Evolutionary conservation across 2,113 vertebrate species (phyloP).

Genomic region (Sinosuthora webbiana): DNA sequence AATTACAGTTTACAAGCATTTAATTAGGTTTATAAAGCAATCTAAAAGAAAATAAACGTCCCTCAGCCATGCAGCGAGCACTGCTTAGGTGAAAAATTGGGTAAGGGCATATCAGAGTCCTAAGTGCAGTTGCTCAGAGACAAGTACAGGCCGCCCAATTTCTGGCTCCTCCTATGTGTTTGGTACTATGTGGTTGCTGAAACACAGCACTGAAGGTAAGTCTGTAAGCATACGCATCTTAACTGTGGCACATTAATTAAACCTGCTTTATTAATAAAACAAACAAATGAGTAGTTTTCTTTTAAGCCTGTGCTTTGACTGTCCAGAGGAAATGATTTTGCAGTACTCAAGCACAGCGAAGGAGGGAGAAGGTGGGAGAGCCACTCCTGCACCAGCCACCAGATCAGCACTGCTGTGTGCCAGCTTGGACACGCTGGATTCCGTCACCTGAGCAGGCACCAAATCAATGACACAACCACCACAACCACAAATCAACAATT

Average conservation of each 20-base stretch:
- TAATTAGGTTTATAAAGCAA: background rate
- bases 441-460: background rate
- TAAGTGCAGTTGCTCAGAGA: background rate
- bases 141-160: background rate
- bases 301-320: background rate
- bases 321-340: background rate
- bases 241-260: background rate
- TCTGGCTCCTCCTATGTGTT: background rate
- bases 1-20: background rate
- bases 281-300: background rate
- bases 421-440: background rate
- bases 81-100: background rate
- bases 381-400: rapidly evolving
- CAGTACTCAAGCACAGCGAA: rapidly evolving
- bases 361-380: background rate
- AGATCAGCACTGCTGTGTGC: background rate
- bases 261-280: background rate
- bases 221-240: background rate
- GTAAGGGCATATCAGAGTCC: background rate
- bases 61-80: background rate
- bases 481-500: background rate
- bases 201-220: background rate
- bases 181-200: background rate
- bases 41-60: background rate
- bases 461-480: background rate